These are phyloP conservation scores for Trichoplusia ni DNA, from an alignment of 1,140 invertebrate genomes.

Conservation along the genomic window DNA sequence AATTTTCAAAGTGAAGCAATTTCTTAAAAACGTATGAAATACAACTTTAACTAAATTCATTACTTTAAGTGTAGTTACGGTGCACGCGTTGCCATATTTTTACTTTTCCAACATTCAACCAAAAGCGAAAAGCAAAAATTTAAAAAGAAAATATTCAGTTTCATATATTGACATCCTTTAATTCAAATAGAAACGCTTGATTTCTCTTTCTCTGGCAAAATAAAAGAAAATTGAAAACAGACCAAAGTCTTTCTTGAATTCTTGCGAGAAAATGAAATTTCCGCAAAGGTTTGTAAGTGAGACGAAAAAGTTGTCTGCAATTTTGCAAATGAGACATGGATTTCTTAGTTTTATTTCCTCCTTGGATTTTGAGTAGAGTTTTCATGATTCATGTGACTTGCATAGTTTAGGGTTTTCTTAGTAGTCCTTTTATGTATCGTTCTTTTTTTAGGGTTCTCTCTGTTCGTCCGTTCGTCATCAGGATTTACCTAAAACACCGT, in stretches of 20 bases:
- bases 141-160: slow-evolving; percentile 5
- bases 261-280: slow-evolving; percentile 34
- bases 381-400: no score
- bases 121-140: background rate
- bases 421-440: no score
- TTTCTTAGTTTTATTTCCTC: background rate
- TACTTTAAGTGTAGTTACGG: background rate
- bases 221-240: slow-evolving; percentile 29
- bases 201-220: slow-evolving; percentile 20
- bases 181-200: slow-evolving; percentile 27
- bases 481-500: no score
- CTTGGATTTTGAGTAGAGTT: background rate
- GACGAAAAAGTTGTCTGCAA: slow-evolving; percentile 19
- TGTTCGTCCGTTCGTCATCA: no score
- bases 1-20: background rate
- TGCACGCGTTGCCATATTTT: background rate
- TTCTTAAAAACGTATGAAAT: background rate
- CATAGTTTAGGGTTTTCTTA: no score
- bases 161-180: slow-evolving; percentile 29
- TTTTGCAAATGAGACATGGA: background rate
- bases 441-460: no score
- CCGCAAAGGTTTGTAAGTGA: slow-evolving; percentile 30
- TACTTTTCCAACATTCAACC: background rate
- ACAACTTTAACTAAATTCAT: background rate
- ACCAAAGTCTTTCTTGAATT: slow-evolving; percentile 28